Percentiles rank a stretch among this genome's conserved stretches.
Conservation (phyloP, 1,140 invertebrate genomes). For the Hermatobates lingyangjiaoensis region DNA sequence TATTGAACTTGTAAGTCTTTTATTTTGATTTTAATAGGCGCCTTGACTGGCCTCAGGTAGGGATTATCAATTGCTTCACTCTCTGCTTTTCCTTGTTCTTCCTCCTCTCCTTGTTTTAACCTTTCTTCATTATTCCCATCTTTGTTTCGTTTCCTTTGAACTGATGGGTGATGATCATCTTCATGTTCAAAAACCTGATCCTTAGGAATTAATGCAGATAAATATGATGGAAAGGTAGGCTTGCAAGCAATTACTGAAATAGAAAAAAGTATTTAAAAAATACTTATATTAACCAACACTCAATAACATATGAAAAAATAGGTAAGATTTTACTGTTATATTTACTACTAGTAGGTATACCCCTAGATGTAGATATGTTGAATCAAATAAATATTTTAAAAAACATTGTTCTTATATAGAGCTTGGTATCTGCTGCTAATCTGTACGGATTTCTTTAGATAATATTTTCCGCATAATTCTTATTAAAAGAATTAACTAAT, state of each 20-base stretch:
- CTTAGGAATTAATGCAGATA: conserved; percentile 68
- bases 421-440: too few relatives aligned
- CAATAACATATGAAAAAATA: too few relatives aligned
- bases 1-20: conserved; percentile 8
- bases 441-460: too few relatives aligned
- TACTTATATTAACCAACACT: conserved; percentile 12
- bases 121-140: conserved; percentile 25
- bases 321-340: too few relatives aligned
- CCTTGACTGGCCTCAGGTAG: conserved; percentile 59
- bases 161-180: conserved; percentile 42
- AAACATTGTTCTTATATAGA: too few relatives aligned
- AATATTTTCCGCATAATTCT: too few relatives aligned
- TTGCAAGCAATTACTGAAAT: conserved; percentile 74
- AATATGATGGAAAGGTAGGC: conserved; percentile 58
- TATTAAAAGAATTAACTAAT: too few relatives aligned
- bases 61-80: conserved; percentile 65
- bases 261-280: conserved; percentile 10
- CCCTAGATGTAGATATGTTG: too few relatives aligned
- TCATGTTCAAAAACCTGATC: conserved; percentile 91
- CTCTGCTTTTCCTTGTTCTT: conserved; percentile 28
- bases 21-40: conserved; percentile 17
- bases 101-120: conserved; percentile 28
- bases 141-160: conserved; percentile 22
- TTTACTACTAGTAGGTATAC: too few relatives aligned
- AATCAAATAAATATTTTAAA: too few relatives aligned